A percentile compares a stretch with the other conserved stretches of the same genome.
Evolutionary conservation across 2,113 vertebrate genomes (phyloP).

Genomic region (Podocnemis expansa): DNA sequence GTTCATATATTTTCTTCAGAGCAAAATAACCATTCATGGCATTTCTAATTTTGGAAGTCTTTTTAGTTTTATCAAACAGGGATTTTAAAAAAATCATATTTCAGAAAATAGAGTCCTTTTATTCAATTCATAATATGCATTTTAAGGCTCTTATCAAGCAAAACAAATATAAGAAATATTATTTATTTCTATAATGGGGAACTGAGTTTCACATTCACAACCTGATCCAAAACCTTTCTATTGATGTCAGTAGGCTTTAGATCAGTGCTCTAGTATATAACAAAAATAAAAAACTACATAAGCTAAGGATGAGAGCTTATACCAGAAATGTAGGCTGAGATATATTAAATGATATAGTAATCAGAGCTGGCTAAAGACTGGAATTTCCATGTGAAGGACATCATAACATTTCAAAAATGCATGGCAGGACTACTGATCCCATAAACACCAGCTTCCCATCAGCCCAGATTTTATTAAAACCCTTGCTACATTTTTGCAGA

Average conservation of each 20-base stretch:
- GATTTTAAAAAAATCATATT: not conserved
- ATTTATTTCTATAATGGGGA: not conserved
- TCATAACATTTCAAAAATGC: not conserved
- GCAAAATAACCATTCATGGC: not conserved
- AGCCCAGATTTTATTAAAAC: not conserved
- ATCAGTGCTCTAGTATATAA: not conserved
- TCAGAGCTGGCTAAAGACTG: not conserved
- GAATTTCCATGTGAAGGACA: not conserved
- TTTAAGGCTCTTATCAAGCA: not conserved
- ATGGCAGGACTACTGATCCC: not conserved
- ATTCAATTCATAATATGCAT: not conserved
- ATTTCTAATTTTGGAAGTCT: not conserved
- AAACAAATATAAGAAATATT: not conserved
- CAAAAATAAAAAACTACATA: slow-evolving; percentile 21
- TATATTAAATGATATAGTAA: not conserved
- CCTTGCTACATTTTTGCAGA: not conserved
- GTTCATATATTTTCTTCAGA: slow-evolving; percentile 14
- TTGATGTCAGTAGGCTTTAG: not conserved
- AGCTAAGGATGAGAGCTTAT: slow-evolving; percentile 40
- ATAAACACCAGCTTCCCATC: not conserved
- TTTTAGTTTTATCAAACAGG: not conserved
- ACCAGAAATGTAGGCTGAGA: slow-evolving; percentile 1
- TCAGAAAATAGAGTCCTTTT: not conserved
- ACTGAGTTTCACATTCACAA: not conserved
- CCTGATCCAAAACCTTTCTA: not conserved